These are phyloP conservation scores for Drosophila merina DNA, from an alignment of 2,888 invertebrate genomes.

Conservation along the genomic window DNA sequence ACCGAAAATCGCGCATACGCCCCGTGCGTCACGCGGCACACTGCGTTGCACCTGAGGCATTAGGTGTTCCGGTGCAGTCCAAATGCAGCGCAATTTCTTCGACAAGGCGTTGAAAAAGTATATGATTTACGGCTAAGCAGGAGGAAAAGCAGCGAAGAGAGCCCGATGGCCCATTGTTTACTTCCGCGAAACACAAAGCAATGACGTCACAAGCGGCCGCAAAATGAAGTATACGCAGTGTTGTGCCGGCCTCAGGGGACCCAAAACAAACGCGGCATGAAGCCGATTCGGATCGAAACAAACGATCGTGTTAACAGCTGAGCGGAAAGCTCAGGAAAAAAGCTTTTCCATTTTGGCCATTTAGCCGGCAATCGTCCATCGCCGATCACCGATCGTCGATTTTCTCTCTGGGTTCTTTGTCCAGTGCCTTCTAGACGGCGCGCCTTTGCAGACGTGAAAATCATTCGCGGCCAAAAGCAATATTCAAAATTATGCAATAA, in stretches of 20 bases:
- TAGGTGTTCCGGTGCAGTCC: background rate
- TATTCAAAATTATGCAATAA: slow-evolving; percentile 29
- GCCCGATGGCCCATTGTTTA: slow-evolving; percentile 56
- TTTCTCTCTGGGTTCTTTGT: slow-evolving; percentile 47
- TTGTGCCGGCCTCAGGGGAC: slow-evolving; percentile 41
- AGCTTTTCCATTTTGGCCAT: slow-evolving; percentile 25
- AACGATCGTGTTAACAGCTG: slow-evolving; percentile 61
- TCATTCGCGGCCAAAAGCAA: background rate
- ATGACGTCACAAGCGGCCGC: slow-evolving; percentile 65
- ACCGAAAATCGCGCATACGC: slow-evolving; percentile 39
- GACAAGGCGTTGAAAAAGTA: slow-evolving; percentile 61
- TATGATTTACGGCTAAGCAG: slow-evolving; percentile 67
- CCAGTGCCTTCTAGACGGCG: slow-evolving; percentile 73
- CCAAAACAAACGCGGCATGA: slow-evolving; percentile 72
- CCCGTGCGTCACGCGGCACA: slow-evolving; percentile 28
- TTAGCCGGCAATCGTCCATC: slow-evolving; percentile 59
- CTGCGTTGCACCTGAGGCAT: slow-evolving; percentile 24
- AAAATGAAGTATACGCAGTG: slow-evolving; percentile 57
- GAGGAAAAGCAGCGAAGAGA: slow-evolving; percentile 26
- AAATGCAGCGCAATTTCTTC: slow-evolving; percentile 63
- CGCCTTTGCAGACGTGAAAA: slow-evolving; percentile 61
- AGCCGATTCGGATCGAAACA: slow-evolving; percentile 19
- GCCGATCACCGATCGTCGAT: slow-evolving; percentile 18
- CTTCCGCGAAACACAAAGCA: slow-evolving; percentile 72
- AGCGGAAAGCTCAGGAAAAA: slow-evolving; percentile 55